Evolutionary conservation across 2,888 invertebrate genomes (phyloP), one percentile per base, ranked within the genome.

Genomic region (Pachliopta kotzebuea): DNA sequence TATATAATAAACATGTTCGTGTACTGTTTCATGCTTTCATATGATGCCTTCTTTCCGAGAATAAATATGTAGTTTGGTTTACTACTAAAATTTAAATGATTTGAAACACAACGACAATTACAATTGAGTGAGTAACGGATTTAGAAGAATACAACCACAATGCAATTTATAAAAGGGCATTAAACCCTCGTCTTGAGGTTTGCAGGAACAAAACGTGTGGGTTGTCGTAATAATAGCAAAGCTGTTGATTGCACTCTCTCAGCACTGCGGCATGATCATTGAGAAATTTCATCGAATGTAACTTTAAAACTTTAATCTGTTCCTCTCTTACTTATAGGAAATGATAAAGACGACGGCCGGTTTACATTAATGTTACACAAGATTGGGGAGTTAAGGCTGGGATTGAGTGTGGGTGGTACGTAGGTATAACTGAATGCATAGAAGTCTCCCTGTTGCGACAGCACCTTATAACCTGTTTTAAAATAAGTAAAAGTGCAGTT

Each of bases 171-270:
- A 75, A 78, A 76, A 84, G 84, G 80, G 84, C 84, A 83, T 81
- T 86, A 86, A 86, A 86, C 84, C 80, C 80, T 80, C 78, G 62
- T 69, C 45, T 67, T 68, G 70, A 66, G 73, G 80, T 77, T 79
- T 71, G 76, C 78, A 78, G 69, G 70, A 75, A 76, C 72, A 76
- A 76, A 78, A 76, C 77, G 75, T 74, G 76, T 77, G 88, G 86
- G 89, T 86, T 76, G 88, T 82, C 74, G 76, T 76, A 76, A 81
- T 81, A 82, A 80, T 79, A 81, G 77, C 76, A 73, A 74, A 83
- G 83, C 84, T 81, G 82, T 77, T 76, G 84, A 86, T 88, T 81
- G 79, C 78, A 77, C 76, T 79, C 74, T 73, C 74, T 72, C 74
- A 71, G 72, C 74, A 77, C 76, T 76, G 78, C 74, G 76, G 78